Percentiles rank a stretch among this genome's conserved stretches.
Conservation (phyloP, 2,888 invertebrate species). For the Clistopyga incitator region DNA sequence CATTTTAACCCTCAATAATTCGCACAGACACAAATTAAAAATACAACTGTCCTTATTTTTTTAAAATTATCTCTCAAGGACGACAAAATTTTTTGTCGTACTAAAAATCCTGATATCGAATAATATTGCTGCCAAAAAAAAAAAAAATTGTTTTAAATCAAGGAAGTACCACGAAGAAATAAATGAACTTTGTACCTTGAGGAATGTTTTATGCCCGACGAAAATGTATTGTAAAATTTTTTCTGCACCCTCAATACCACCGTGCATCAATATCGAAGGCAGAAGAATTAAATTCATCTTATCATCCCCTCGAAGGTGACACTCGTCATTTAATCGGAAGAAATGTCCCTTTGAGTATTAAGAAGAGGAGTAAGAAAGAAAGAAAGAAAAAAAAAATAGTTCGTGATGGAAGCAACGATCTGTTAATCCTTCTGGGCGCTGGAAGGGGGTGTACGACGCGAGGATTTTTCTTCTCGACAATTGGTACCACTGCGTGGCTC, state of each 20-base stretch:
- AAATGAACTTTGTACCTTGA: too few species aligned
- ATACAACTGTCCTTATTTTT: too few species aligned
- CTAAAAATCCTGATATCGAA: too few species aligned
- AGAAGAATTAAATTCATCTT: neutral
- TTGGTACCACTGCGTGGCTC: slow-evolving; percentile 82
- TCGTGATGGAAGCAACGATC: slow-evolving; percentile 52
- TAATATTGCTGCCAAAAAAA: too few species aligned
- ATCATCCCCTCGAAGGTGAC: neutral
- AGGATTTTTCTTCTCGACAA: slow-evolving; percentile 75
- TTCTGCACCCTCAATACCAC: neutral
- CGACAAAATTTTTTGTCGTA: too few species aligned
- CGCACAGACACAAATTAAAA: too few species aligned
- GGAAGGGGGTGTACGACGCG: slow-evolving; percentile 49
- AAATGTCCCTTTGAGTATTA: slow-evolving; percentile 23
- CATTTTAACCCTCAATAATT: neutral
- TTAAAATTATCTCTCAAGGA: too few species aligned
- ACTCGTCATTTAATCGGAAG: slow-evolving; percentile 28
- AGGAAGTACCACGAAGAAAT: too few species aligned
- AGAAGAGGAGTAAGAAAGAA: neutral
- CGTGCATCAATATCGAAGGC: neutral
- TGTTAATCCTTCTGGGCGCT: slow-evolving; percentile 51
- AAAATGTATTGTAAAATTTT: too few species aligned
- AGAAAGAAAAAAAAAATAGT: slow-evolving; percentile 1
- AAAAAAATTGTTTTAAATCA: too few species aligned
- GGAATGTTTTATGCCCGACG: too few species aligned